Base-by-base conservation (phyloP, 2,888 invertebrate genomes). In the Drosophila yooni region DNA sequence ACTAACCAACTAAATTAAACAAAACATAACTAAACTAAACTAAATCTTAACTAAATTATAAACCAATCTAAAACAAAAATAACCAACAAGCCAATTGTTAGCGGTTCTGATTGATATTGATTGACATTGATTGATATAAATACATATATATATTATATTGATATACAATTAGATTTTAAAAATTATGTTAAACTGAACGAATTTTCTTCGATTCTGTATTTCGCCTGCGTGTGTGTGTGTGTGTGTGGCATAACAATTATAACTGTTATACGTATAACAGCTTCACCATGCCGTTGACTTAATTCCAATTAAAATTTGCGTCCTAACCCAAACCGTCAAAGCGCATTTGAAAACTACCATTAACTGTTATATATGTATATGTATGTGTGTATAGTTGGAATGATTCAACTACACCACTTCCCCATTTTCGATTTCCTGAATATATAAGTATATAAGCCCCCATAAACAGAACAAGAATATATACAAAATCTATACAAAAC, bases 221-320 rank as follows among this genome's bases (percentile, higher is more conserved):
- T 56, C 69, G 63, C 70, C 76, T 66, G 62, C 25, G 54, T 62
- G 53, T 64, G 53, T 59, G 36, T 59, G 36, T 59, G 38, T 66
- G 31, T 48, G 11, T 59, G 58, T 56, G 54, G n/a, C 50, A 63
- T 54, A 46, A 53, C 51, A 48, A 29, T 7, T 56, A 59, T 60
- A 74, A 62, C 61, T 71, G 79, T 79, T 79, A 61, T 61, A 69
- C 53, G 70, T 70, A 70, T 59, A 79, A 70, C 73, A 79, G 54
- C 53, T 68, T 36, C 56, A 43, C 57, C 53, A 60, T 64, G 61
- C 43, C 61, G 57, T 64, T 79, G 54, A 60, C 66, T 69, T 59
- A 70, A 66, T 27, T 75, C 66, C 64, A 54, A 56, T 31, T 54
- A 18, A 54, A 13, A 13, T 29, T 57, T 40, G 15, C 29, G 38